phyloP scores from a whole-genome alignment of 2,113 vertebrate species.

The Xiphorhynchus elegans region DNA sequence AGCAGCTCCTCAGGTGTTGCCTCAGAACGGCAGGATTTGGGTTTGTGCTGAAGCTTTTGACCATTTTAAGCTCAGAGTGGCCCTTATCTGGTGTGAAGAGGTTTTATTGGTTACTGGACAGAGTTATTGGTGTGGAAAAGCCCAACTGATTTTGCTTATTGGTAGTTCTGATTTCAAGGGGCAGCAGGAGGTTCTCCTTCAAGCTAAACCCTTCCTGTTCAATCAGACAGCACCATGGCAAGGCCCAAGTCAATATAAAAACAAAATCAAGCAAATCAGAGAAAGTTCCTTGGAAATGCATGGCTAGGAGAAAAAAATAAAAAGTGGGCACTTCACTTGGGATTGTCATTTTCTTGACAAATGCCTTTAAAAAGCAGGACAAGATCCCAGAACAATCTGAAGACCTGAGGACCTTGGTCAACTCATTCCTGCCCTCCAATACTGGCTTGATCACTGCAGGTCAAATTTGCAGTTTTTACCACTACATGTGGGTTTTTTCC shows the following conservation, averaged over 20 bases:
- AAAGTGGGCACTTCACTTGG: not conserved
- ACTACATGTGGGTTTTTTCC: not conserved
- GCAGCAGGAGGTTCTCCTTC: not conserved
- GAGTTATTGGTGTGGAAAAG: not conserved
- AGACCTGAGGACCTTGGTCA: not conserved
- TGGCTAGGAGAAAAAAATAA: not conserved
- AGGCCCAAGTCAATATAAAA: slow-evolving; percentile 3
- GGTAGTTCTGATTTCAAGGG: slow-evolving; percentile 1
- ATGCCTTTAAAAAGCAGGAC: not conserved
- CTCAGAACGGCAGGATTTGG: not conserved
- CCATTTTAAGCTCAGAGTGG: not conserved
- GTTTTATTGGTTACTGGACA: not conserved
- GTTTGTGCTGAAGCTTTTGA: not conserved
- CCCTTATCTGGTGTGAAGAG: not conserved
- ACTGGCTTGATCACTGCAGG: not conserved
- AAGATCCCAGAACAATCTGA: not conserved
- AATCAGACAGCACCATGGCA: not conserved
- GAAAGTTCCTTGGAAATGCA: slow-evolving; percentile 48
- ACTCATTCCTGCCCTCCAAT: not conserved
- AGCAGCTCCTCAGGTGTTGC: not conserved
- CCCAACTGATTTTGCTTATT: not conserved
- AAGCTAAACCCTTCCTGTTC: not conserved
- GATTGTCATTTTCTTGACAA: not conserved
- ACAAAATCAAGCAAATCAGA: slow-evolving; percentile 26
- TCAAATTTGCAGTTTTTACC: not conserved